Evolutionary conservation across 2,888 invertebrate genomes (phyloP).

Genomic region (Dinocampus coccinellae): DNA sequence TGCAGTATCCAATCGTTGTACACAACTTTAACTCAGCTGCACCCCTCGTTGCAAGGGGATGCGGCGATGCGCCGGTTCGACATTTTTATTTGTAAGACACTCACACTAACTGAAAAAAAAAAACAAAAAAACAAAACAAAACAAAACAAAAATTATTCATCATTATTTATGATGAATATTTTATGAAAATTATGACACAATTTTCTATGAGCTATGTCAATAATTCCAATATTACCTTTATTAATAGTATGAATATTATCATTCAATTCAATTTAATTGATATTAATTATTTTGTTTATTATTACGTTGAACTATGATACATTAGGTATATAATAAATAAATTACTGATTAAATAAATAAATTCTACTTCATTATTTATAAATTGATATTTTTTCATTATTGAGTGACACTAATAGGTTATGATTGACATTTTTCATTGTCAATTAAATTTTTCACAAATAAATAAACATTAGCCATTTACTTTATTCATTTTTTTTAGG

Average conservation of each 20-base stretch:
- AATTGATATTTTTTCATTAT: not conserved
- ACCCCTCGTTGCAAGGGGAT: conserved; percentile 31
- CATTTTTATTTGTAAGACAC: conserved; percentile 8
- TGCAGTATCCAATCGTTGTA: conserved; percentile 22
- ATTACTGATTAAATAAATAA: not conserved
- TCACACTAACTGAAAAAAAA: too few species aligned
- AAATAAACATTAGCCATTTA: not conserved
- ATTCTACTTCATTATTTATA: not conserved
- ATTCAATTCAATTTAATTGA: not conserved
- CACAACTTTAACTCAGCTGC: conserved; percentile 33
- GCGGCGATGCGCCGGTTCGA: conserved; percentile 33
- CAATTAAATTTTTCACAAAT: not conserved
- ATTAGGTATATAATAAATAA: not conserved
- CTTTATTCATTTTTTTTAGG: not conserved
- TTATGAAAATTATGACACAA: too few species aligned
- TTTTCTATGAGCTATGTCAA: not conserved
- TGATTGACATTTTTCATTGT: not conserved
- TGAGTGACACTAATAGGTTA: not conserved
- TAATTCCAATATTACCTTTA: not conserved
- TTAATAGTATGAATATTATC: conserved; percentile 2
- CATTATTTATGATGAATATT: not conserved
- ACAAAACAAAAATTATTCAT: too few species aligned
- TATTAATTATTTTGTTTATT: not conserved
- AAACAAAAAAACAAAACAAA: too few species aligned
- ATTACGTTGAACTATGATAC: not conserved